Base-by-base conservation (phyloP, 2,113 vertebrate species). In the Ceyx margarethae region DNA sequence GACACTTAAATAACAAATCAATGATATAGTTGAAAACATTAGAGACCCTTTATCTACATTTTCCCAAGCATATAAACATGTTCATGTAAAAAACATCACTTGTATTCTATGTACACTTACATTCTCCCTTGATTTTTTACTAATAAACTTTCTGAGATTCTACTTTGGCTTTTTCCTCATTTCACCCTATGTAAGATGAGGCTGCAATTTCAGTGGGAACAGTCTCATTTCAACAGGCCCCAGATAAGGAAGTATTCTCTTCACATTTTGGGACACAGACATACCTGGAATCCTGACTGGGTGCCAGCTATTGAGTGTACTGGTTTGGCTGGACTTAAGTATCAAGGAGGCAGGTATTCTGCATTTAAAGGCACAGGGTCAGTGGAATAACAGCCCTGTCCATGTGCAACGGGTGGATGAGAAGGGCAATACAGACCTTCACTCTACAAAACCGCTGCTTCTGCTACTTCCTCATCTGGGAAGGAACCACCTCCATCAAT, bases 361-460 rank as follows among this genome's bases (percentile, higher is more conserved):
- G 64, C 21, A 42, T n/a, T 76, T 87, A 14, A 50, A 54, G 85
- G 51, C 58, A 16, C 22, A 19, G 33, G 61, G 87, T 33, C 71
- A 77, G 35, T 3, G n/a, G 23, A 78, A 1, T 5, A 80, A 69
- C 58, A 77, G 80, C 28, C 69, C 43, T 16, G 50, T 13, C 13
- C 2, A 3, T 0, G 1, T 11, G 51, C 25, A 71, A 12, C 1
- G 29, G 51, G 54, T 1, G 1, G 2, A 15, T 8, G 66, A 77
- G 50, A 68, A 54, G 0, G 8, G n/a, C 1, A 13, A 37, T 10
- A 50, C 48, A 19, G 51, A 56, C 31, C 65, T 48, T 4, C 40
- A 42, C 25, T 42, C 54, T 19, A 18, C 54, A 58, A 16, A 91
- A 75, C 50, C 5, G 15, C 29, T 73, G 77, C 37, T 84, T 76